Base-by-base conservation (phyloP, 2,888 invertebrate species). In the Drosophila mayaguana region DNA sequence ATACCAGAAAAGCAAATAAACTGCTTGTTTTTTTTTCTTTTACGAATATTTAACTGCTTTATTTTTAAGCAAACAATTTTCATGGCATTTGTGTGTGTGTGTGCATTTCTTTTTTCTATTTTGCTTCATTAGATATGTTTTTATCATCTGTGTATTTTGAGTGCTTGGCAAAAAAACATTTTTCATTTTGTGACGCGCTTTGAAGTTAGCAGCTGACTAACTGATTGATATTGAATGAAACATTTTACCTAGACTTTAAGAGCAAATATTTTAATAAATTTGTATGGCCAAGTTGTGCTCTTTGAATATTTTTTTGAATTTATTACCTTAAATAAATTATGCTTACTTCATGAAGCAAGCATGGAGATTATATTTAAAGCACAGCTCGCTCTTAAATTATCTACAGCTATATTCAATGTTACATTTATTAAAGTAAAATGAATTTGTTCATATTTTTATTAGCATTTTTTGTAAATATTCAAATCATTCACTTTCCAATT, bases 61-160 rank as follows among this genome's bases (percentile, higher is more conserved):
- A 72, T 63, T 66, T 68, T 32, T 46, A 57, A 65, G 69, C 61
- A 66, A 88, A 62, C 62, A 69, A 54, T 79, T 75, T 68, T 32
- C 32, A 60, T 72, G 25, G 36, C 34, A 40, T 16, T 43, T 55
- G 40, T 50, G 11, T 12, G 22, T 14, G 6, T 36, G 18, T 53
- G 12, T 28, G 6, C 40, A 2, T 34, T 11, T n/a, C n/a, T 42
- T n/a, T 59, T 46, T 25, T 55, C 36, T 18, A 11, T 45, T 45
- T 36, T 64, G 69, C 60, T 79, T 62, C 57, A 79, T 76, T 75
- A 59, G 61, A 45, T 55, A 51, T 40, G 32, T 50, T 63, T 63
- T 62, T 68, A 22, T 46, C 28, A 32, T 11, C 12, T n/a, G 9
- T 11, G 5, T 53, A 5, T 16, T 53, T 53, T 53, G 16, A 34